Evolutionary conservation across 30 jellyfish, hydroid and myxozoan species (phyloP), one percentile per base, ranked within the genome.

Genomic region (Hydra vulgaris): DNA sequence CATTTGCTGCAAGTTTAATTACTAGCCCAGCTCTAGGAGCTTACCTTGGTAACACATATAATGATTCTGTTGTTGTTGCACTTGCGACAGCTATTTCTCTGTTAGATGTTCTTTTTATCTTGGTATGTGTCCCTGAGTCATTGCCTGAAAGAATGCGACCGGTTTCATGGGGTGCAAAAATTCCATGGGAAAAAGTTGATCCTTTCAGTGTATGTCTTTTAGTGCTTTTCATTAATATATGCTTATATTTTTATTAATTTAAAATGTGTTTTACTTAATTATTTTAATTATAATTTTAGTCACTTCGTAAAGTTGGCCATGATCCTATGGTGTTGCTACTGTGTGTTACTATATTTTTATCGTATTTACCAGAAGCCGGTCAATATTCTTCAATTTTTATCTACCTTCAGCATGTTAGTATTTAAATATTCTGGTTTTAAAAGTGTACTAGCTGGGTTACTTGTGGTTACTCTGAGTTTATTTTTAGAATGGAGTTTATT

Each of bases 1-100:
- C 99, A 54, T 94, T 94, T 88, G 99, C 99, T 17, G 99, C 99
- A 7, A 94, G 99, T 66, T 77, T 94, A 74, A 94, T 94, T n/a
- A 84, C 97, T 17, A 94, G 99, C 71, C 99, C 99, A 7, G 99
- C 97, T 0, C 83, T 94, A 74, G 99, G 99, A 15, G 99, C 97
- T 12, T 88, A 89, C 67, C 67, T 94, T 27, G 94, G 85, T 21
- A 85, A 79, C 27, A 84, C 75, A 26, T 94, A 88, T 82, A 69
- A 83, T 74, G 99, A 88, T 24, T 80, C 96, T 0, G 92, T 86
- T 70, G 97, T 94, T 70, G 84, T 94, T 69, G 97, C 89, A 17
- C 82, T 94, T 72, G 97, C 99, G 17, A 81, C 97, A 17, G 97
- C 97, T 0, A 88, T 94, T 23, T 96, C 99, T 17, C 70, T 88